Conservation (phyloP, 2,797 vertebrate genomes). For the Crocodylus rhombifer region DNA sequence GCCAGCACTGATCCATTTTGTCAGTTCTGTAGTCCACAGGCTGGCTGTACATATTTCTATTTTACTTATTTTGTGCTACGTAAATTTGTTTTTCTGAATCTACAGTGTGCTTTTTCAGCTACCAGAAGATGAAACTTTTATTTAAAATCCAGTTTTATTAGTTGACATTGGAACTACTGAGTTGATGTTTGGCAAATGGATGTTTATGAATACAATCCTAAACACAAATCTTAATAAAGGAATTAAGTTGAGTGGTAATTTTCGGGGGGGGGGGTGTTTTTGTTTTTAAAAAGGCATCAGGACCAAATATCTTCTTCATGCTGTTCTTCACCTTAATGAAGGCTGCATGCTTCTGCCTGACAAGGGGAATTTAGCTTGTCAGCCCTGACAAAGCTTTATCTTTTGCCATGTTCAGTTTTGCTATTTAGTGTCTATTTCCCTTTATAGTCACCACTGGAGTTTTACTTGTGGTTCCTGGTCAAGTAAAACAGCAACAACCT, state of each 20-base stretch:
- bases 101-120: neutral
- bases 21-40: neutral
- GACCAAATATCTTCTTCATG: too few species aligned
- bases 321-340: neutral
- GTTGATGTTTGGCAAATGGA: neutral
- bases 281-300: too few species aligned
- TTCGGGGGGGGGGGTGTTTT: too few species aligned
- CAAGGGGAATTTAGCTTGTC: neutral
- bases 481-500: neutral
- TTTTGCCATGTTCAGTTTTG: neutral
- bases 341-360: neutral
- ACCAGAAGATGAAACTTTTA: neutral
- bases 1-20: neutral
- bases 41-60: neutral
- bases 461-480: neutral
- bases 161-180: neutral
- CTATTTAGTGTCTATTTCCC: neutral
- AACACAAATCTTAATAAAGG: neutral
- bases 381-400: neutral
- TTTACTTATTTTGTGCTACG: neutral
- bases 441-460: neutral
- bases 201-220: neutral
- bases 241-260: too few species aligned
- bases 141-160: neutral
- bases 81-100: neutral